Evolutionary conservation across 1,140 invertebrate genomes (phyloP), one percentile per base, ranked within the genome.

Genomic region (Semibalanus balanoides): DNA sequence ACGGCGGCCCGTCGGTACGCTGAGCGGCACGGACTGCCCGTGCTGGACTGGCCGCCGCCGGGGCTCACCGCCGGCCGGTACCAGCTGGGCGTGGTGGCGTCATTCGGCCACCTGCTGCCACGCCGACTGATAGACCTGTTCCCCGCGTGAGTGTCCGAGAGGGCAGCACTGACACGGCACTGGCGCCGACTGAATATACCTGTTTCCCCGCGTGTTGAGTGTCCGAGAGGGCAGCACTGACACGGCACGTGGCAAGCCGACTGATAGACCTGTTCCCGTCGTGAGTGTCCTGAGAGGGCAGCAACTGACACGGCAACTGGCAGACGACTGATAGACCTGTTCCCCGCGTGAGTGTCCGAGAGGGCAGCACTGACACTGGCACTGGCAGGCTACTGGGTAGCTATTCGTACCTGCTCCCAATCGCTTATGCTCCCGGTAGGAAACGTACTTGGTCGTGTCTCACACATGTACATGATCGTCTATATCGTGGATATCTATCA

Each of bases 91-190:
- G 71, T 76, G 69, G 78, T 78, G 0, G 78, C 40, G 30, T 78
- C 78, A 0, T 78, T 78, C 76, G 78, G 78, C 27, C 78, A 77
- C 71, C 76, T 78, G 30, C 74, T 78, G 28, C 76, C 78, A 5
- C n/a, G 35, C 40, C n/a, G 72, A 74, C 40, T 78, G 29, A 78
- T 78, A 28, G 71, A 73, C 40, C 75, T 76, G 28, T 78, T 78
- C 64, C 76, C 76, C 30, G n/a, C 74, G 78, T 78, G 74, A 76
- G 78, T 78, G 22, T 19, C 51, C 5, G 35, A 40, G 5, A 17
- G 35, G 35, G 35, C 5, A n/a, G n/a, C n/a, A n/a, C n/a, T n/a
- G n/a, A n/a, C n/a, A n/a, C n/a, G n/a, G n/a, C n/a, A n/a, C n/a
- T n/a, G n/a, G n/a, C n/a, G n/a, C n/a, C n/a, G n/a, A n/a, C n/a